Percentiles rank a stretch among this genome's conserved stretches.
Evolutionary conservation across 2,888 invertebrate species (phyloP).

Genomic region (Drosophila setosimentum): DNA sequence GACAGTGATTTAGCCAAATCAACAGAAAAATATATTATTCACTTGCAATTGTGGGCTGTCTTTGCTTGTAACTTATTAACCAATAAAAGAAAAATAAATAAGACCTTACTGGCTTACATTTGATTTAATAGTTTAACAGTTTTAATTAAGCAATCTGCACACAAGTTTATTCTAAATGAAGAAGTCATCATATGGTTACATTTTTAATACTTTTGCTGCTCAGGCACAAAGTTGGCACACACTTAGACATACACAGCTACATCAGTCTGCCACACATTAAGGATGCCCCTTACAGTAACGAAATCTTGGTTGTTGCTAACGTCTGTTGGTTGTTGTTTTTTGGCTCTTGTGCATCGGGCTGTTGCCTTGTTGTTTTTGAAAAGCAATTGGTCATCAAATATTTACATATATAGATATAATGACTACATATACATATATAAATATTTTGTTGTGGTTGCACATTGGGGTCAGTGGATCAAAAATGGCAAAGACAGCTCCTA

Average conservation of each 20-base stretch:
- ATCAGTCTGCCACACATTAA: slow-evolving; percentile 7
- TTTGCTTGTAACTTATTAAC: background rate
- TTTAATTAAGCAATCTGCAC: slow-evolving; percentile 8
- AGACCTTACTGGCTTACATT: background rate
- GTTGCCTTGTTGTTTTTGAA: slow-evolving; percentile 60
- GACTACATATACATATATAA: slow-evolving; percentile 19
- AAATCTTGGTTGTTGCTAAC: background rate
- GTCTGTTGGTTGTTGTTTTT: slow-evolving; percentile 53
- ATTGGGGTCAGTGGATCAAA: slow-evolving; percentile 76
- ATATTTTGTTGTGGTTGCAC: slow-evolving; percentile 17
- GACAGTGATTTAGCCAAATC: background rate
- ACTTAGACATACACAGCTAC: slow-evolving; percentile 40
- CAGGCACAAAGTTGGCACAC: slow-evolving; percentile 34
- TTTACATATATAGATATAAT: slow-evolving; percentile 38
- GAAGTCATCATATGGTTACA: slow-evolving; percentile 30
- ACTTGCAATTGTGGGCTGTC: background rate
- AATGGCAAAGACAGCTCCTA: slow-evolving; percentile 63
- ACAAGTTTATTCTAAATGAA: slow-evolving; percentile 9
- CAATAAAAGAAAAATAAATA: background rate
- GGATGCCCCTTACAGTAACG: background rate
- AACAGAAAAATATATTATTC: background rate
- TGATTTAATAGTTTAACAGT: background rate
- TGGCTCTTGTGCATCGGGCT: slow-evolving; percentile 53
- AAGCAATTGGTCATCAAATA: slow-evolving; percentile 77
- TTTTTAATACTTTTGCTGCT: slow-evolving; percentile 49